Conservation (phyloP, 2,888 invertebrate species). For the Callyntrura sp. region DNA sequence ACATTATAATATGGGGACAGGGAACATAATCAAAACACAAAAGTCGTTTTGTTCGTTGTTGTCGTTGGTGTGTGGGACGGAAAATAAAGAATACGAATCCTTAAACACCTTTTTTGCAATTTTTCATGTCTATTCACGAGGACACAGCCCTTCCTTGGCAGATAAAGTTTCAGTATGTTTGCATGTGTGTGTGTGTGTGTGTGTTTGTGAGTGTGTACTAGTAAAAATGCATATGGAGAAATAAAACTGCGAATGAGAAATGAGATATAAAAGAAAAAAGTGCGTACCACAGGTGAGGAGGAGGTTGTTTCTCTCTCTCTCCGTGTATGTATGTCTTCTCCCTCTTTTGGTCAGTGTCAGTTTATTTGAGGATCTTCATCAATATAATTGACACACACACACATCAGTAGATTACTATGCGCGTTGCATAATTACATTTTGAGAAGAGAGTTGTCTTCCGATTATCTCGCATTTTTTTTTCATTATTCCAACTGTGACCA, state of each 20-base stretch:
- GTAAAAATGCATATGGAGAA: too few species aligned
- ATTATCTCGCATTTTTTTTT: not conserved
- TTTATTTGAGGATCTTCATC: conserved; percentile 16
- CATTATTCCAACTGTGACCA: not conserved
- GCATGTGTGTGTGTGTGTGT: too few species aligned
- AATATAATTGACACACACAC: too few species aligned
- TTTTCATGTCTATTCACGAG: conserved; percentile 45
- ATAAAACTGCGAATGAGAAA: not conserved
- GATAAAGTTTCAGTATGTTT: too few species aligned
- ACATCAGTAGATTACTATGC: too few species aligned
- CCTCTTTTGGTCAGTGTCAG: not conserved
- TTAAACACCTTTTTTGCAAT: conserved; percentile 61
- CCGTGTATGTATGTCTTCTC: too few species aligned
- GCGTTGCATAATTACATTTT: conserved; percentile 32
- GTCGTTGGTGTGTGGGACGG: conserved; percentile 73
- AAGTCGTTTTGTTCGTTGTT: conserved; percentile 32
- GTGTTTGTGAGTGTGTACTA: too few species aligned
- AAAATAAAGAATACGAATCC: conserved; percentile 30
- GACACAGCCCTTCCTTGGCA: conserved; percentile 69
- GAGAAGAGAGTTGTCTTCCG: not conserved
- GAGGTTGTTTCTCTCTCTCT: too few species aligned
- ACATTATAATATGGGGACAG: too few species aligned
- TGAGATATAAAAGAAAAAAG: conserved; percentile 50
- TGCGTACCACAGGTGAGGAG: conserved; percentile 28
- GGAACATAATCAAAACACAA: conserved; percentile 17